phyloP scores from a whole-genome alignment of 1,140 invertebrate genomes.

The Geopemphigus sp. region DNA sequence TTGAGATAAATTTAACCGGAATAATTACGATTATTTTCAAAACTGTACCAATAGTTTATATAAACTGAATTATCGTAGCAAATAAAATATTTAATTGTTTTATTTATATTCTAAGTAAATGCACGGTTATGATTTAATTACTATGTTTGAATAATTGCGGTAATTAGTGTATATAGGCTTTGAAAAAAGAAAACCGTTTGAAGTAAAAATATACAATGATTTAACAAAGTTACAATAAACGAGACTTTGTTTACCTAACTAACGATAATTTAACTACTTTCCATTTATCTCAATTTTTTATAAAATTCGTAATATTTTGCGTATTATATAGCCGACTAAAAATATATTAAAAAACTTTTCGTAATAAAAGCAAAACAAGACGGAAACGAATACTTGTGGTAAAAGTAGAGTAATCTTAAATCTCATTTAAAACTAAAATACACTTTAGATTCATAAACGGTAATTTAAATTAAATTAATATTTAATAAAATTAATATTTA shows the following conservation, averaged over 20 bases:
- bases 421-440: conserved; percentile 36
- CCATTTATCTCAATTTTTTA: conserved; percentile 19
- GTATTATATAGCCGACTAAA: conserved; percentile 2
- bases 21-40: too few relatives aligned
- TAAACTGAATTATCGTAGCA: too few relatives aligned
- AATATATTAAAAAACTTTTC: conserved; percentile 41
- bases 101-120: too few relatives aligned
- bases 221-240: neutral
- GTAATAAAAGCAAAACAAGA: conserved; percentile 36
- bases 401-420: conserved; percentile 17
- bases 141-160: too few relatives aligned
- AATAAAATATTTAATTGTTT: too few relatives aligned
- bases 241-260: neutral
- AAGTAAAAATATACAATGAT: neutral
- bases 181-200: neutral
- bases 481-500: neutral
- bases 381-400: conserved; percentile 20
- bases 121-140: too few relatives aligned
- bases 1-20: neutral
- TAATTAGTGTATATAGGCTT: too few relatives aligned
- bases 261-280: conserved; percentile 1
- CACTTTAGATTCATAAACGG: conserved; percentile 27
- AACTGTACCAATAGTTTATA: too few relatives aligned
- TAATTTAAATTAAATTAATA: conserved; percentile 22
- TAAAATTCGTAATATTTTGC: conserved; percentile 9